Base-by-base conservation (phyloP, 2,113 vertebrate genomes). In the Megalops atlanticus region DNA sequence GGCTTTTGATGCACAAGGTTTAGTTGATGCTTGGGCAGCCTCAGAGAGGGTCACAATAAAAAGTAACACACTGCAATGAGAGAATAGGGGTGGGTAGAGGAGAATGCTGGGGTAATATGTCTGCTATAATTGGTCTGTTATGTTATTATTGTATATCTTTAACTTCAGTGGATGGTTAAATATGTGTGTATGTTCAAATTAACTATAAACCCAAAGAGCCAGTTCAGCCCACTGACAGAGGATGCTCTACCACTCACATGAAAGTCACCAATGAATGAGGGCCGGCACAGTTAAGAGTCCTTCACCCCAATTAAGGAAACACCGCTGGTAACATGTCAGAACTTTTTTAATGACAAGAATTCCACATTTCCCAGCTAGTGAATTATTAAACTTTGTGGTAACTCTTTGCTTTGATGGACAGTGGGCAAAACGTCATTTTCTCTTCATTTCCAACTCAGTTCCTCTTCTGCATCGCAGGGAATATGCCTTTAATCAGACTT, bases 401-500 rank as follows among this genome's bases (percentile, higher is more conserved):
- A 74, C 73, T 85, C 86, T 75, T 27, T 45, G 43, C 74, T 78
- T 83, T 87, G 81, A 89, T 43, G 80, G 77, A 79, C 74, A 40
- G 54, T 47, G 35, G 24, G 41, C 76, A 79, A 81, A 74, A n/a
- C 41, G 18, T 69, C 16, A 47, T 39, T 58, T 74, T 68, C 45
- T 88, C 85, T 86, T 87, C 84, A 88, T 89, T 89, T 90, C 82
- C 86, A 88, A 89, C 92, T 92, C 89, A 90, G 90, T 89, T 86
- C 85, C 83, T 88, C 87, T 91, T 84, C 80, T 84, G 88, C 86
- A 92, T 91, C 92, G 90, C 85, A 91, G 91, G 88, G 90, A 93
- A 92, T 92, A 93, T 89, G 91, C 87, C 84, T 86, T 84, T 92
- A 92, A 93, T 93, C 90, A 92, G 87, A 91, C 93, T 90, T 92